Percentiles rank a stretch among this genome's conserved stretches.
These are phyloP conservation scores for Lochmaea capreae DNA, from an alignment of 2,888 invertebrate genomes.

Conservation along the genomic window DNA sequence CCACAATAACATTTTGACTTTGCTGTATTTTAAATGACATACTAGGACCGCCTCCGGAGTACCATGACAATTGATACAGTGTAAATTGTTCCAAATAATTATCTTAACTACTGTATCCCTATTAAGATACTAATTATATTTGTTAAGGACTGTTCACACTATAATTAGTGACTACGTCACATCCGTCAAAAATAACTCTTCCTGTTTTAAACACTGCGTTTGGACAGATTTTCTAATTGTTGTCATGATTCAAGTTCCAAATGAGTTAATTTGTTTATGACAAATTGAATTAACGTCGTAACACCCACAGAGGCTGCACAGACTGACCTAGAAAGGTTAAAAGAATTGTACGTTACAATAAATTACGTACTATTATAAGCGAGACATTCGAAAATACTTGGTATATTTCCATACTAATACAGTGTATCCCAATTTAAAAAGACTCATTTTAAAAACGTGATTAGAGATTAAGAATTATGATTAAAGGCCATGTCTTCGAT, in stretches of 20 bases:
- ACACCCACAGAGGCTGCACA: slow-evolving; percentile 36
- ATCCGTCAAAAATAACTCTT: slow-evolving; percentile 60
- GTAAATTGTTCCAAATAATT: slow-evolving; percentile 64
- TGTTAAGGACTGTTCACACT: slow-evolving; percentile 65
- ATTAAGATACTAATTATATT: slow-evolving; percentile 66
- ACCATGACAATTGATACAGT: slow-evolving; percentile 59
- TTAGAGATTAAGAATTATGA: too few species aligned
- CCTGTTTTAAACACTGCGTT: slow-evolving; percentile 60
- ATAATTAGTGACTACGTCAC: slow-evolving; percentile 64
- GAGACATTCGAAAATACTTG: not conserved
- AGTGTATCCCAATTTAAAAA: too few species aligned
- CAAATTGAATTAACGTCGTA: slow-evolving; percentile 42
- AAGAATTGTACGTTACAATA: slow-evolving; percentile 15
- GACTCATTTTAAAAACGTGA: too few species aligned
- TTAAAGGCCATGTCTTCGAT: too few species aligned
- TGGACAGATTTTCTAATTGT: slow-evolving; percentile 58
- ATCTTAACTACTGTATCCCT: slow-evolving; percentile 67
- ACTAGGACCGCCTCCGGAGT: slow-evolving; percentile 57
- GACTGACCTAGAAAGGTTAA: slow-evolving; percentile 30
- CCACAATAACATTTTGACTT: slow-evolving; percentile 31
- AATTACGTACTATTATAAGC: not conserved
- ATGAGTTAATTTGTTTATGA: slow-evolving; percentile 44
- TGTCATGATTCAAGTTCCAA: slow-evolving; percentile 47
- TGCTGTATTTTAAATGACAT: slow-evolving; percentile 33
- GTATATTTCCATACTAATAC: too few species aligned